Evolutionary conservation across 2,888 invertebrate species (phyloP).

Genomic region (Seira ritae): DNA sequence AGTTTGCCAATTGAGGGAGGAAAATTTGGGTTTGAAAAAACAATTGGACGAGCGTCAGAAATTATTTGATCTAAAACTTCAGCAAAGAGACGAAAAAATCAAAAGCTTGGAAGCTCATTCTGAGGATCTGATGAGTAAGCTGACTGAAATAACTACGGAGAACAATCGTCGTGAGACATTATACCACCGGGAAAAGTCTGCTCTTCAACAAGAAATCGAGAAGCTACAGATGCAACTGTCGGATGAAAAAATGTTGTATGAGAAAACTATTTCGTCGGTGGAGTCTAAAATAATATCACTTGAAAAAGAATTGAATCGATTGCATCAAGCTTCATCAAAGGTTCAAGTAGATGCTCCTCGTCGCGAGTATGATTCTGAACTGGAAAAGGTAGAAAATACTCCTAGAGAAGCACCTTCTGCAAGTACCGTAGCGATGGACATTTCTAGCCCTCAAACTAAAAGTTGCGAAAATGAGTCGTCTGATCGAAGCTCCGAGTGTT

Average conservation of each 20-base stretch:
- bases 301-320: background rate
- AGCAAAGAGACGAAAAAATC: slow-evolving; percentile 20
- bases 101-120: background rate
- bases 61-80: background rate
- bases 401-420: too few relatives aligned
- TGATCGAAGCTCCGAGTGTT: background rate
- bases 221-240: background rate
- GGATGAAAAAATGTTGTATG: background rate
- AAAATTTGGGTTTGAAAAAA: too few relatives aligned
- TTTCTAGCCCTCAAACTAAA: too few relatives aligned
- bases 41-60: slow-evolving; percentile 1
- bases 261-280: too few relatives aligned
- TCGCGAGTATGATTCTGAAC: too few relatives aligned
- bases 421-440: too few relatives aligned
- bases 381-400: too few relatives aligned
- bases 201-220: background rate
- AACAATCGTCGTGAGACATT: slow-evolving; percentile 18
- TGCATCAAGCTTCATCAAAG: too few relatives aligned
- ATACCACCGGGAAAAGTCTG: background rate
- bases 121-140: slow-evolving; percentile 20
- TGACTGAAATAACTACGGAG: slow-evolving; percentile 4
- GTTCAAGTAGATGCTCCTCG: too few relatives aligned
- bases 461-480: background rate
- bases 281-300: background rate
- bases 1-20: background rate